These are phyloP conservation scores for Danionella dracula DNA, from an alignment of 2,797 vertebrate genomes.

Conservation along the genomic window DNA sequence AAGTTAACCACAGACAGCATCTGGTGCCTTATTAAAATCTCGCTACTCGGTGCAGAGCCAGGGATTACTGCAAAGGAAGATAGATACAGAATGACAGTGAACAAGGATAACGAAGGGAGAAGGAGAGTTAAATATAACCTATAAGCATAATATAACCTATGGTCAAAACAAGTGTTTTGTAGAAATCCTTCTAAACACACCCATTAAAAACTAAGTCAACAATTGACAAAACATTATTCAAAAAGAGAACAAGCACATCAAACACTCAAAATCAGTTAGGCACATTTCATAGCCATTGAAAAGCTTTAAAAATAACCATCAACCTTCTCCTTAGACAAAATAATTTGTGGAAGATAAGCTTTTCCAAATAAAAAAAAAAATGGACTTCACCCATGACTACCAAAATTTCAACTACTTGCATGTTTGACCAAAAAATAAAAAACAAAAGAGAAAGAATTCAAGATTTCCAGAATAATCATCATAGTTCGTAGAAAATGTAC, in stretches of 20 bases:
- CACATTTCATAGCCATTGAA: too few relatives aligned
- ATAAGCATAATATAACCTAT: too few relatives aligned
- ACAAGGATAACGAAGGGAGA: constrained; percentile 47
- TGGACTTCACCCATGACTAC: background rate
- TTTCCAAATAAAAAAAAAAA: background rate
- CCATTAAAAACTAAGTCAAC: too few relatives aligned
- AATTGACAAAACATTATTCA: too few relatives aligned
- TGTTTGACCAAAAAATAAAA: background rate
- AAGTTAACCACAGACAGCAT: constrained; percentile 66
- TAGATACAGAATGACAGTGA: constrained; percentile 77
- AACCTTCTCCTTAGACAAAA: background rate
- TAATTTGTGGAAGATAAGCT: background rate
- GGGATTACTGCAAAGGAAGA: constrained; percentile 97
- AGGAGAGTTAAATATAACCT: constrained; percentile 27
- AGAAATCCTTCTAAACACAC: too few relatives aligned
- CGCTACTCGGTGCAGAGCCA: constrained; percentile 99
- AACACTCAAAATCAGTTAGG: too few relatives aligned
- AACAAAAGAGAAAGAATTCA: constrained; percentile 55
- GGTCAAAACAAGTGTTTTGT: too few relatives aligned
- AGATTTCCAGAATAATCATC: constrained; percentile 67
- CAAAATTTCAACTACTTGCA: too few relatives aligned
- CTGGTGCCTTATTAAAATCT: constrained; percentile 79
- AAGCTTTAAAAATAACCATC: background rate
- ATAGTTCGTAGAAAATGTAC: constrained; percentile 65
- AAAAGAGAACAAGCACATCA: too few relatives aligned